Evolutionary conservation across 2,888 invertebrate species (phyloP), one percentile per base, ranked within the genome.

Genomic region (Andrena bucephala): DNA sequence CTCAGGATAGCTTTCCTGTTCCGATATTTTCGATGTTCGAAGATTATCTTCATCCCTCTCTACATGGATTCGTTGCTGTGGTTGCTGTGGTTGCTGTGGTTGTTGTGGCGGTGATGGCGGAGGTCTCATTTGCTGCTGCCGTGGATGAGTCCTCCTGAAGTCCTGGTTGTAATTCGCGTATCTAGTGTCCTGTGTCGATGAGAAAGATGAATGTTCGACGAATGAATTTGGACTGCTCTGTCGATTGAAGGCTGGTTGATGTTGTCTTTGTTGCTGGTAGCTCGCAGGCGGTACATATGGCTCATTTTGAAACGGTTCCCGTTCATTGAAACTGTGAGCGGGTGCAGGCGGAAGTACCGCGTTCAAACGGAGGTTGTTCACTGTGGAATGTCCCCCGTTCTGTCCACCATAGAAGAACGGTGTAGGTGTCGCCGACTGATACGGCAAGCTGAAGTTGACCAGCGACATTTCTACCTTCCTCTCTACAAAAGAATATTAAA

Each of bases 381-480:
- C 86, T 0, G 90, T 78, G 71, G 91, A 83, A 13, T 91, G 91
- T 10, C 89, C 89, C 24, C 74, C 84, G 59, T 85, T 85, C 48
- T 87, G 85, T 16, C 89, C 91, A n/a, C 89, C 85, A 73, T 92
- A 93, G 66, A 91, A 89, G 57, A 92, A 93, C n/a, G 94, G 89
- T 29, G 93, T 85, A 74, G 92, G 90, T 27, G 93, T 92, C 50
- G 91, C 91, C 81, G 93, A 83, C 74, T 92, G 93, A 85, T 91
- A 94, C 20, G 94, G 92, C 74, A 93, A 78, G 85, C 91, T 93
- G 77, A 93, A 94, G 84, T 94, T 94, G 66, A 91, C 89, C 85
- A 94, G 81, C 69, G 94, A 91, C 94, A 94, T 94, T 69, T 84
- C 76, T 78, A 24, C 13, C n/a, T 13, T 50, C n/a, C 48, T 48